These are phyloP conservation scores for Oxytorus armatus DNA, from an alignment of 2,888 invertebrate species.

Conservation along the genomic window DNA sequence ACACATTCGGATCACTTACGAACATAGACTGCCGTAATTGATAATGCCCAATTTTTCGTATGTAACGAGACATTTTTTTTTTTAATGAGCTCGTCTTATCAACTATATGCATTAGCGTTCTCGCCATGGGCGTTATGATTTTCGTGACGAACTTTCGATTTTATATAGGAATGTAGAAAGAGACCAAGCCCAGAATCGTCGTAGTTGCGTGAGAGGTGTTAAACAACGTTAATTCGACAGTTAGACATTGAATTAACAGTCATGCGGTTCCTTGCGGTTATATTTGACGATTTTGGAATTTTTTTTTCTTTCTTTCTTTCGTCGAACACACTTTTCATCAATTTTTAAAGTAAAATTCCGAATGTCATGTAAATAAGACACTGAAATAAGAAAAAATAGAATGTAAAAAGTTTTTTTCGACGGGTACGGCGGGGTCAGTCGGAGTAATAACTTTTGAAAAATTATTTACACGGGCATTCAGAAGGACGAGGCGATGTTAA, in stretches of 20 bases:
- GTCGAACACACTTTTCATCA: too few species aligned
- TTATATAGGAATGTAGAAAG: slow-evolving; percentile 22
- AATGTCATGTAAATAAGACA: too few species aligned
- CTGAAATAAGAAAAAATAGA: too few species aligned
- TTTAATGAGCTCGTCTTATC: background rate
- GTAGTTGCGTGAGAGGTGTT: slow-evolving; percentile 3
- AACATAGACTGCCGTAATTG: background rate
- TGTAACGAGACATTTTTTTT: background rate
- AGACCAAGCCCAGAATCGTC: background rate
- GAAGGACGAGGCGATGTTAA: too few species aligned
- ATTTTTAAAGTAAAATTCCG: too few species aligned
- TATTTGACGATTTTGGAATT: background rate
- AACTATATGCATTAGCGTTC: background rate
- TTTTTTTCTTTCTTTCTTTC: too few species aligned
- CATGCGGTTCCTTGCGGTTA: too few species aligned
- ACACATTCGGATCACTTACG: too few species aligned
- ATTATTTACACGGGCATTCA: too few species aligned
- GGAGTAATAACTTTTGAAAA: too few species aligned
- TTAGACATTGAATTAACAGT: slow-evolving; percentile 33
- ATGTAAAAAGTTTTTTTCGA: too few species aligned
- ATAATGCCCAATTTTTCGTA: background rate
- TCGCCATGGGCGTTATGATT: slow-evolving; percentile 18
- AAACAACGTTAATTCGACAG: slow-evolving; percentile 32
- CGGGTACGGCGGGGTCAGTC: too few species aligned
- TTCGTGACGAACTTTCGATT: slow-evolving; percentile 19